phyloP scores from a whole-genome alignment of 2,888 invertebrate genomes.

The Drosophila pegasa region DNA sequence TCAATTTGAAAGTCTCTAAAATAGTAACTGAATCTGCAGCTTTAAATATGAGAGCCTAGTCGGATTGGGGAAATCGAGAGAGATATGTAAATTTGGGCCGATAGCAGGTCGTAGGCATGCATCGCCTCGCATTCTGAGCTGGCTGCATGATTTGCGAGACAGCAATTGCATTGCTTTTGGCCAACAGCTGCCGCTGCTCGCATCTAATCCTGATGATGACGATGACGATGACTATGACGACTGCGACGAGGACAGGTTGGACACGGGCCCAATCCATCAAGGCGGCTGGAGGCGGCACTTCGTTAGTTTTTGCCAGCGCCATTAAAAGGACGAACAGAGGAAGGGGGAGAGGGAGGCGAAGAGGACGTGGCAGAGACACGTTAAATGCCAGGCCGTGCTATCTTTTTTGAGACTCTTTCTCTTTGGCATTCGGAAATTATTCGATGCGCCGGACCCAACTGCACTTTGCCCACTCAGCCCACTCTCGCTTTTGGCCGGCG shows the following conservation, averaged over 20 bases:
- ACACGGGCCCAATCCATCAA: background rate
- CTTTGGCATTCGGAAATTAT: conserved; percentile 52
- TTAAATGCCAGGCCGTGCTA: conserved; percentile 12
- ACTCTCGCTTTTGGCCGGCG: conserved; percentile 18
- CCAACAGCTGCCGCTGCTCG: background rate
- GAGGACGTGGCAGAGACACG: no score
- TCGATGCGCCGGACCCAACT: conserved; percentile 24
- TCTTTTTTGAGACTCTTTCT: conserved; percentile 48
- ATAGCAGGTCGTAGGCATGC: background rate
- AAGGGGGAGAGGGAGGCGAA: no score
- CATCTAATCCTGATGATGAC: conserved; percentile 24
- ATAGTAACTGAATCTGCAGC: background rate
- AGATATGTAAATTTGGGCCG: background rate
- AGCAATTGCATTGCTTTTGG: conserved; percentile 18
- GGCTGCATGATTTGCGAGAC: conserved; percentile 4
- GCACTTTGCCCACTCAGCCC: conserved; percentile 43
- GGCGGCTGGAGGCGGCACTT: background rate
- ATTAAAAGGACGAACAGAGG: conserved; percentile 25
- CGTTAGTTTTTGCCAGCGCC: conserved; percentile 20
- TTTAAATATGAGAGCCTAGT: background rate
- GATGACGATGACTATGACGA: background rate
- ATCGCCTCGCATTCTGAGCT: conserved; percentile 7
- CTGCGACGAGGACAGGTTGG: background rate
- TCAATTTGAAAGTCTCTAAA: background rate
- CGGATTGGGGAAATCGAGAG: background rate